Evolutionary conservation across 2,113 vertebrate species (phyloP).

Genomic region (Nycticryphes semicollaris): DNA sequence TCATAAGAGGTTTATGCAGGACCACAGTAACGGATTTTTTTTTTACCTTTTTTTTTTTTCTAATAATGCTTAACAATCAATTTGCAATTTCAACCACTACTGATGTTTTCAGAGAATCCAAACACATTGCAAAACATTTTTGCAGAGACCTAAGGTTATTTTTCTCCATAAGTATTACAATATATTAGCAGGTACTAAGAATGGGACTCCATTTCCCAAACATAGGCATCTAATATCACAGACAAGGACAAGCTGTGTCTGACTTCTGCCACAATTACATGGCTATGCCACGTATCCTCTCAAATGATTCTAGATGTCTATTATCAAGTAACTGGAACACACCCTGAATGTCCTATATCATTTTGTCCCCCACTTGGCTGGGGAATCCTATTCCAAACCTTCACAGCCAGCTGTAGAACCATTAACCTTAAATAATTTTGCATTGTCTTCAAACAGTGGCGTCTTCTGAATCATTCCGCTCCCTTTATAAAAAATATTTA

Average conservation of each 20-base stretch:
- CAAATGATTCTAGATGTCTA: not conserved
- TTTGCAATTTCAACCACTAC: not conserved
- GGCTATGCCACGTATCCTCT: not conserved
- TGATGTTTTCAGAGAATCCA: not conserved
- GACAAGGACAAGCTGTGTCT: not conserved
- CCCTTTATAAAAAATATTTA: not conserved
- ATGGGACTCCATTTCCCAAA: not conserved
- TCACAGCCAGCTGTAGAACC: not conserved
- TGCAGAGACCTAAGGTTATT: not conserved
- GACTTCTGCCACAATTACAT: not conserved
- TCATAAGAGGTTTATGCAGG: not conserved
- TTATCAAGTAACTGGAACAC: not conserved
- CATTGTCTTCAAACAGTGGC: not conserved
- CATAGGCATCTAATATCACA: not conserved
- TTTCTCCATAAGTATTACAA: not conserved
- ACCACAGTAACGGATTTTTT: not conserved
- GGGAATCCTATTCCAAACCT: not conserved
- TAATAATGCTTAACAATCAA: not conserved
- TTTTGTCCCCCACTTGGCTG: not conserved
- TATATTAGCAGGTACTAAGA: not conserved
- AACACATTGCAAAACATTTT: not conserved
- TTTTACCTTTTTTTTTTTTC: not conserved
- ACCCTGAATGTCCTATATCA: not conserved
- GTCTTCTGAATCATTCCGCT: not conserved
- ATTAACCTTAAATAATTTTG: not conserved